A percentile compares a stretch with the other conserved stretches of the same genome.
These are phyloP conservation scores for Pectinophora gossypiella DNA, from an alignment of 1,140 invertebrate species.

Conservation along the genomic window DNA sequence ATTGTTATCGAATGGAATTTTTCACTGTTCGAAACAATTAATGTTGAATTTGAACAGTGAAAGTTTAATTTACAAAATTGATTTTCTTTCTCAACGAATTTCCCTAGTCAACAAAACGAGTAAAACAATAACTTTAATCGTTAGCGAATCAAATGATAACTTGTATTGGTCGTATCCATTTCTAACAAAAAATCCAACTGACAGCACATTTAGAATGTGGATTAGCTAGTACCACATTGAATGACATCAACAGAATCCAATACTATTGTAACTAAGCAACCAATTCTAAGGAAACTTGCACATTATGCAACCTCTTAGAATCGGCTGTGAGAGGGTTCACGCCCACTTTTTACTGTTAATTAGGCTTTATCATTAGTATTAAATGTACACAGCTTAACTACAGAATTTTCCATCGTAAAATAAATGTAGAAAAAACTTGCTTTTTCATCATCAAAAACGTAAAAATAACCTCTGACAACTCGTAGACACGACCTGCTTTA, in stretches of 20 bases:
- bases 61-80: too few relatives aligned
- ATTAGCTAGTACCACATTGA: conserved; percentile 4
- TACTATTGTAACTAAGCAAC: conserved; percentile 36
- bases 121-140: conserved; percentile 51
- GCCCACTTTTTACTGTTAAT: conserved; percentile 33
- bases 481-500: conserved; percentile 54
- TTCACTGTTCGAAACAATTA: too few relatives aligned
- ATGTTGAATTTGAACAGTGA: too few relatives aligned
- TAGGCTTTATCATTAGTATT: conserved; percentile 59
- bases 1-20: too few relatives aligned
- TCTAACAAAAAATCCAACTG: conserved; percentile 33
- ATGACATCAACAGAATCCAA: conserved; percentile 14
- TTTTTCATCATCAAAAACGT: conserved; percentile 52
- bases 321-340: conserved; percentile 20
- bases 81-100: conserved; percentile 28
- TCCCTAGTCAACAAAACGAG: conserved; percentile 54
- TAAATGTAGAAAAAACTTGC: conserved; percentile 68
- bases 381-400: conserved; percentile 72
- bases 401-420: conserved; percentile 66
- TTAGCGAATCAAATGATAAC: too few relatives aligned
- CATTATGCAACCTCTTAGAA: conserved; percentile 14
- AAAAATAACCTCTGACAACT: conserved; percentile 55
- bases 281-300: conserved; percentile 28
- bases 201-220: conserved; percentile 49
- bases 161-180: conserved; percentile 66